A percentile compares a stretch with the other conserved stretches of the same genome.
These are phyloP conservation scores for Channallabes apus DNA, from an alignment of 2,797 vertebrate genomes.

Conservation along the genomic window DNA sequence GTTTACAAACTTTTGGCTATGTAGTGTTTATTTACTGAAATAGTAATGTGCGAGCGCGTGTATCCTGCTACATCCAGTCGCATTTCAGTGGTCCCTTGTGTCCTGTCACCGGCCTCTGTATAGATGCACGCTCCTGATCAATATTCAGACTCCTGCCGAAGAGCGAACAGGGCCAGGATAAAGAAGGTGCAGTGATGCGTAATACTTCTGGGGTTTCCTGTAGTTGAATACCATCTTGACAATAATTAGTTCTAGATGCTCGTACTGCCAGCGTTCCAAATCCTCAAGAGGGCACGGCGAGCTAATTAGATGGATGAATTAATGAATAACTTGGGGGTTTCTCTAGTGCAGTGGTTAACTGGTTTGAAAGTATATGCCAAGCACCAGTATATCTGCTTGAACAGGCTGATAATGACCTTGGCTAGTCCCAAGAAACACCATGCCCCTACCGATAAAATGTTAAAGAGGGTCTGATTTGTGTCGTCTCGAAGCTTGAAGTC, in stretches of 20 bases:
- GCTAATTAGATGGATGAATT: slow-evolving; percentile 70
- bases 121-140: background rate
- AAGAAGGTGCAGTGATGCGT: background rate
- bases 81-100: background rate
- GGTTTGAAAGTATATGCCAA: slow-evolving; percentile 38
- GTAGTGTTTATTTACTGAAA: background rate
- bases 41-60: background rate
- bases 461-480: background rate
- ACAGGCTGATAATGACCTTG: slow-evolving; percentile 9
- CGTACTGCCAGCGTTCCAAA: slow-evolving; percentile 63
- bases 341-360: slow-evolving; percentile 37
- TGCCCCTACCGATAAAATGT: background rate
- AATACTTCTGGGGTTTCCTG: slow-evolving; percentile 43
- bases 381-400: slow-evolving; percentile 19
- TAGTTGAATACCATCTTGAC: slow-evolving; percentile 67
- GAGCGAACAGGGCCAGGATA: slow-evolving; percentile 19
- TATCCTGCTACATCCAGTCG: background rate
- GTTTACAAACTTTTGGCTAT: background rate
- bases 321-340: slow-evolving; percentile 56
- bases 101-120: background rate
- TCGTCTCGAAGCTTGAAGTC: background rate
- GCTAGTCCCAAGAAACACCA: background rate
- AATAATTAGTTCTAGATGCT: slow-evolving; percentile 72
- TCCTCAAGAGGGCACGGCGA: slow-evolving; percentile 57
- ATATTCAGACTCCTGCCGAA: background rate